These are phyloP conservation scores for Pitangus sulphuratus DNA, from an alignment of 2,797 vertebrate species.

Conservation along the genomic window DNA sequence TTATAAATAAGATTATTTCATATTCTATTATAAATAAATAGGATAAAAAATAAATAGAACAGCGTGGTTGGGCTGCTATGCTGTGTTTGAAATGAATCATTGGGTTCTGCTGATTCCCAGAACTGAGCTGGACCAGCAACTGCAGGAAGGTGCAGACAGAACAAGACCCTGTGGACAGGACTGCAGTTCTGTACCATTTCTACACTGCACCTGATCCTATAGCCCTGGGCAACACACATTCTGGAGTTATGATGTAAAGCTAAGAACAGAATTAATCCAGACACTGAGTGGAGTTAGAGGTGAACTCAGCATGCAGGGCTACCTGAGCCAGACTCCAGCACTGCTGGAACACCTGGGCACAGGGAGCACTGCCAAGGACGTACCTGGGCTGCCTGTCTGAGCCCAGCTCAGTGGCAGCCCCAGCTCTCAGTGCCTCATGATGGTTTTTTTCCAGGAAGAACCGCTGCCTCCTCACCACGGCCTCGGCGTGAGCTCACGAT, in stretches of 20 bases:
- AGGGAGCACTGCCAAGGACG: not conserved
- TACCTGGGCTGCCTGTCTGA: not conserved
- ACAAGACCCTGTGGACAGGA: not conserved
- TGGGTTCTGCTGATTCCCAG: not conserved
- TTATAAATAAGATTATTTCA: not conserved
- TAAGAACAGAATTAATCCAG: fast-evolving
- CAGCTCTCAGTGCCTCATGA: fast-evolving
- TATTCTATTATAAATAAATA: not conserved
- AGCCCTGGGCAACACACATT: fast-evolving
- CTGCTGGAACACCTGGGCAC: not conserved
- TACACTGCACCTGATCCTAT: fast-evolving
- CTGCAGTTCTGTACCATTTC: fast-evolving
- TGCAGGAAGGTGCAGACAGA: not conserved
- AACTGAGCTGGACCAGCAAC: not conserved
- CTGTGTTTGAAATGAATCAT: not conserved
- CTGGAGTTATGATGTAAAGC: not conserved
- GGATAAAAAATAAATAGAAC: not conserved
- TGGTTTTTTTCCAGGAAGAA: constrained; percentile 68
- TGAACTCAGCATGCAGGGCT: fast-evolving
- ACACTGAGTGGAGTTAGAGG: fast-evolving
- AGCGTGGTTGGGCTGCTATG: fast-evolving
- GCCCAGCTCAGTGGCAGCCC: not conserved
- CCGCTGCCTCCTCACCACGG: constrained; percentile 75
- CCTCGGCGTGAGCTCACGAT: not conserved
- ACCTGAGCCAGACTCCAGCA: not conserved